Conservation (phyloP, 2,888 invertebrate species). For the Nephrotoma flavescens region DNA sequence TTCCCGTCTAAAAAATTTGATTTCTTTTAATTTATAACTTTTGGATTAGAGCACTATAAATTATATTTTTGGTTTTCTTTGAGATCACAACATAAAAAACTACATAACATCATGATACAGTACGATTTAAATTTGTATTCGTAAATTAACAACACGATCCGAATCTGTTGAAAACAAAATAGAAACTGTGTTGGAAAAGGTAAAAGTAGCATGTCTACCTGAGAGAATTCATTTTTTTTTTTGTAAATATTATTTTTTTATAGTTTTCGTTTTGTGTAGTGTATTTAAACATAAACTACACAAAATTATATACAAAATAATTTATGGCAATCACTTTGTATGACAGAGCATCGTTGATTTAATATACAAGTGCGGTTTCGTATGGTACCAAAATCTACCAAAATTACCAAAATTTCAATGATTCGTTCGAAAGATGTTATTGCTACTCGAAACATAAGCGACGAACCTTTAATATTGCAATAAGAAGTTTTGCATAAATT, state of each 20-base stretch:
- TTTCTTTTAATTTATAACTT: background rate
- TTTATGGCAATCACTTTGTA: background rate
- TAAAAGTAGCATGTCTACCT: constrained; percentile 4
- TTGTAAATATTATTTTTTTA: background rate
- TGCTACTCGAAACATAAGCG: background rate
- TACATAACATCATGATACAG: background rate
- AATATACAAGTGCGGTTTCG: background rate
- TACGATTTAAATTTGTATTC: background rate
- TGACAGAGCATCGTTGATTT: background rate
- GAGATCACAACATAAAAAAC: background rate
- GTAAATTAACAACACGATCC: background rate
- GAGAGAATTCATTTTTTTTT: background rate
- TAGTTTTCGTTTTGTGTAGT: background rate
- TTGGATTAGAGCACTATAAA: background rate
- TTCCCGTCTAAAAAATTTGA: background rate
- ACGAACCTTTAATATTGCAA: background rate
- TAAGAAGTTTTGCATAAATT: background rate
- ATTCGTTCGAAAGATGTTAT: background rate
- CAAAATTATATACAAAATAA: background rate
- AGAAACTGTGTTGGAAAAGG: constrained; percentile 5
- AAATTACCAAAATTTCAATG: too few relatives aligned
- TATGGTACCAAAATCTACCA: background rate
- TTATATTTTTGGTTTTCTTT: too few relatives aligned
- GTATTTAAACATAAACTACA: background rate
- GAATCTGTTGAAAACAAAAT: constrained; percentile 2